phyloP scores from a whole-genome alignment of 2,888 invertebrate genomes.

The Conchocele bisecta region DNA sequence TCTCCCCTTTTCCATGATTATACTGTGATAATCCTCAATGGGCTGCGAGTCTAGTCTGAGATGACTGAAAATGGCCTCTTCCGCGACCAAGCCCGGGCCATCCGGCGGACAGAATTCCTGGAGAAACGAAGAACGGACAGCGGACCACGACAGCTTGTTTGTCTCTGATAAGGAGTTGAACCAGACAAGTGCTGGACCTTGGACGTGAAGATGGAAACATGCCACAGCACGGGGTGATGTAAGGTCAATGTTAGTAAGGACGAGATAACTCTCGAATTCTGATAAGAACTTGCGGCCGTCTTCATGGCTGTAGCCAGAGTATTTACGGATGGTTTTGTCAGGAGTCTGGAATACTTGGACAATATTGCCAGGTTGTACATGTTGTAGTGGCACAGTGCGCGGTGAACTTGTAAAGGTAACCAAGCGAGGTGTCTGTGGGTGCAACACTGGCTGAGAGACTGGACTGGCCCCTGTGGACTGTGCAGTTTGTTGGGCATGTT shows the following conservation, averaged over 20 bases:
- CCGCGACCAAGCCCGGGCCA: not conserved
- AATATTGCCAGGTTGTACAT: no score
- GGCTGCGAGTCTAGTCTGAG: not conserved
- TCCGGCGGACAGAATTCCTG: not conserved
- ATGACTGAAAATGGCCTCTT: not conserved
- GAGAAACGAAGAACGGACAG: not conserved
- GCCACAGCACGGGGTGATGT: not conserved
- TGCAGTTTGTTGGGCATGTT: no score
- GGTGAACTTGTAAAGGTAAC: no score
- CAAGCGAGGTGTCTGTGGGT: no score
- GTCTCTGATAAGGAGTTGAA: not conserved
- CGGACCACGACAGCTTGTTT: not conserved
- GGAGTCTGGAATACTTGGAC: no score
- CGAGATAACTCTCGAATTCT: constrained; percentile 6
- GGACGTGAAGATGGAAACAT: constrained; percentile 6
- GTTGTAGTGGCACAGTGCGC: no score
- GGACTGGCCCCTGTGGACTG: no score
- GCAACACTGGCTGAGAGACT: no score
- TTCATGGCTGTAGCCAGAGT: constrained; percentile 4
- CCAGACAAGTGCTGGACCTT: constrained; percentile 5
- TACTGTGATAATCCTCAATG: not conserved
- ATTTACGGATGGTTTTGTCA: not conserved
- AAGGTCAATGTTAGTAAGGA: not conserved
- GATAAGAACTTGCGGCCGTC: not conserved
- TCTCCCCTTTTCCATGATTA: not conserved